phyloP scores from a whole-genome alignment of 2,888 invertebrate genomes.

The Scaptomyza parva region DNA sequence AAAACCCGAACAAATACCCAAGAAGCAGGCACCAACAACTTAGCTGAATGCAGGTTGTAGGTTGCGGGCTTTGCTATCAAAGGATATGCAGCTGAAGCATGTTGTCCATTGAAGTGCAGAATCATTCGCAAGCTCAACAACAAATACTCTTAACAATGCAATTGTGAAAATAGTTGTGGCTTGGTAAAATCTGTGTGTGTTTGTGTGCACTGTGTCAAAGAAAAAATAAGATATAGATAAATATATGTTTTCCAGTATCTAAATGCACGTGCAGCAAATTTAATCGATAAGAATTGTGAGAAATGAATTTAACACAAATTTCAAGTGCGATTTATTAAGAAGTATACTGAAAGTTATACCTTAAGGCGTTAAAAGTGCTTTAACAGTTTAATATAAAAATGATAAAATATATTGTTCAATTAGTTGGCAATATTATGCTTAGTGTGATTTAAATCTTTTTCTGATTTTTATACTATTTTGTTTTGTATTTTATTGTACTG shows the following conservation, averaged over 20 bases:
- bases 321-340: too few species aligned
- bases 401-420: background rate
- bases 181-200: background rate
- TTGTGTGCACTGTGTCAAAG: slow-evolving; percentile 18
- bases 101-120: slow-evolving; percentile 39
- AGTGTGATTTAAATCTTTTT: background rate
- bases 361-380: background rate
- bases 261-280: background rate
- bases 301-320: background rate
- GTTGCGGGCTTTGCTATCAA: slow-evolving; percentile 9
- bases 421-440: background rate
- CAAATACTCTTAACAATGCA: slow-evolving; percentile 48
- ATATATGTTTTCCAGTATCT: slow-evolving; percentile 21
- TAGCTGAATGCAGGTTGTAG: slow-evolving; percentile 5
- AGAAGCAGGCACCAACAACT: slow-evolving; percentile 3
- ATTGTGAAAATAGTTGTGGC: slow-evolving; percentile 39
- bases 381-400: too few species aligned
- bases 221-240: slow-evolving; percentile 18
- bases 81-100: slow-evolving; percentile 20
- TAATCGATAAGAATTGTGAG: background rate
- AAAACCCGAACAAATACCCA: slow-evolving; percentile 29
- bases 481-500: slow-evolving; percentile 15
- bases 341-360: too few species aligned
- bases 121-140: slow-evolving; percentile 39
- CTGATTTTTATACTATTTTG: background rate